A percentile compares a stretch with the other conserved stretches of the same genome.
Evolutionary conservation across 2,113 vertebrate genomes (phyloP).

Genomic region (Suricata suricatta): DNA sequence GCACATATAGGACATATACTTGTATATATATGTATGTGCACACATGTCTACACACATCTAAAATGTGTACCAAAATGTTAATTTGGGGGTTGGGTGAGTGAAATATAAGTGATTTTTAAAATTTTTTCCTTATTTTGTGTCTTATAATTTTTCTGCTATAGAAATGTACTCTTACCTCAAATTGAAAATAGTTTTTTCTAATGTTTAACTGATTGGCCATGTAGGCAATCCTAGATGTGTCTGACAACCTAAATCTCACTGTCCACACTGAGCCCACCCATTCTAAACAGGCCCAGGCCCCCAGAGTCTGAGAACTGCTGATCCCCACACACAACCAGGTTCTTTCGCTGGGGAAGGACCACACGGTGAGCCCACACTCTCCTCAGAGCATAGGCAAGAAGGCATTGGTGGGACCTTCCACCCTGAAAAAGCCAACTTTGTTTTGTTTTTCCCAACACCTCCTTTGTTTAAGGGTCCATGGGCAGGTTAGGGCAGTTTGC

Average conservation of each 20-base stretch:
- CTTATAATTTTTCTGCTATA: background rate
- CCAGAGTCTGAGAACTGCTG: background rate
- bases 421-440: background rate
- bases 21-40: background rate
- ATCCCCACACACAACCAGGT: background rate
- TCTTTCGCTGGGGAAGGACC: background rate
- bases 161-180: background rate
- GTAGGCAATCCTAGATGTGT: background rate
- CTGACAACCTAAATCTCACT: background rate
- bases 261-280: background rate
- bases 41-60: background rate
- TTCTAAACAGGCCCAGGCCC: background rate
- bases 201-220: background rate
- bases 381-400: background rate
- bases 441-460: background rate
- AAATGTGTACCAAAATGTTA: constrained; percentile 5
- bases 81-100: background rate
- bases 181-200: background rate
- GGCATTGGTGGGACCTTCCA: background rate
- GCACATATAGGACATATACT: background rate
- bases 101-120: background rate
- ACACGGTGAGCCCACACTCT: accelerated
- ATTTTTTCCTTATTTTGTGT: background rate
- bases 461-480: background rate
- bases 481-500: no score